These are phyloP conservation scores for Paralvinella palmiformis DNA, from an alignment of 1,140 invertebrate genomes.

Conservation along the genomic window DNA sequence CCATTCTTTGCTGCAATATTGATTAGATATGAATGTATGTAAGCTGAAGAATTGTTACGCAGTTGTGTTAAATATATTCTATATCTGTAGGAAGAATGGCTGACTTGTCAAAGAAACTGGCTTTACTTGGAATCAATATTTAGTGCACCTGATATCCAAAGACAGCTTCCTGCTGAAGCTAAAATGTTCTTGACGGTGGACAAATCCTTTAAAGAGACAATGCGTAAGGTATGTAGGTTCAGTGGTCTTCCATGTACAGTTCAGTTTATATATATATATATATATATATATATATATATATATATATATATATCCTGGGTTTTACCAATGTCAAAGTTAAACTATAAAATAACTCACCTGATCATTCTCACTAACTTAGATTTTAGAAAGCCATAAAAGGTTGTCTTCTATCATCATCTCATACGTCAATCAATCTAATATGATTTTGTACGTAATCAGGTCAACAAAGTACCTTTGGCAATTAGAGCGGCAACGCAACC, in stretches of 20 bases:
- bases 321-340: too few relatives aligned
- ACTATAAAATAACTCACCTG: too few relatives aligned
- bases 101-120: constrained; percentile 76
- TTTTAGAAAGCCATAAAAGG: too few relatives aligned
- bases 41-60: not conserved
- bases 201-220: constrained; percentile 79
- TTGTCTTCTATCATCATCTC: not conserved
- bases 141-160: constrained; percentile 77
- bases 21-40: not conserved
- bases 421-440: not conserved
- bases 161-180: constrained; percentile 76
- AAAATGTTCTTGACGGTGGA: constrained; percentile 77
- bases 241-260: too few relatives aligned
- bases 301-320: too few relatives aligned
- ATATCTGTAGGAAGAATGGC: constrained; percentile 69
- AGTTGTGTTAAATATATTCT: not conserved
- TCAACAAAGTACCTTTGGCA: constrained; percentile 43
- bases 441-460: not conserved
- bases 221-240: constrained; percentile 55
- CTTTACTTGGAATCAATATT: constrained; percentile 83
- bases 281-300: too few relatives aligned
- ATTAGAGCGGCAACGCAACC: constrained; percentile 47
- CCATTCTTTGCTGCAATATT: too few relatives aligned
- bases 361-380: too few relatives aligned
- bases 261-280: too few relatives aligned